phyloP scores from a whole-genome alignment of 1,140 invertebrate species.

The Drosophila navojoa region DNA sequence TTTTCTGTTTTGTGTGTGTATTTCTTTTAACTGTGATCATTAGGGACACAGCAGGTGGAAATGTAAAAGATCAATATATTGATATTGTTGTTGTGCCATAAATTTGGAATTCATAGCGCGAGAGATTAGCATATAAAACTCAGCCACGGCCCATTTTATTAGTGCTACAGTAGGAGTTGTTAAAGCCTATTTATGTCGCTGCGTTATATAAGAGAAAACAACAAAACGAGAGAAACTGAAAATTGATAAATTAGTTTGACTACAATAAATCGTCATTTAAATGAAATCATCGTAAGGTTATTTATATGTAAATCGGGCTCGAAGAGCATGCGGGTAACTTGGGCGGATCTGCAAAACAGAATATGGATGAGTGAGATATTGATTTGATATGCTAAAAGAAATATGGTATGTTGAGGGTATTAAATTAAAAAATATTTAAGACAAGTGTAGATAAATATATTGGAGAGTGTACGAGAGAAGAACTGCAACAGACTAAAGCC shows the following conservation, averaged over 20 bases:
- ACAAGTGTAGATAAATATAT: no score
- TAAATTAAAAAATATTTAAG: no score
- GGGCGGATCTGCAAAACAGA: conserved; percentile 3
- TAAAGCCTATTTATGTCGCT: conserved; percentile 62
- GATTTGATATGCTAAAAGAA: background rate
- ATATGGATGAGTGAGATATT: background rate
- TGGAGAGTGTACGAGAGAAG: background rate
- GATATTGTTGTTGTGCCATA: conserved; percentile 51
- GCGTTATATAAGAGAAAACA: conserved; percentile 48
- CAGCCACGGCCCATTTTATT: conserved; percentile 21
- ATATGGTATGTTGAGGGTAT: conserved; percentile 2
- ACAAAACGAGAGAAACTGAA: conserved; percentile 20
- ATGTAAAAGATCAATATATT: conserved; percentile 50
- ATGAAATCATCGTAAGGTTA: conserved; percentile 54
- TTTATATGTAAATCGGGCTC: conserved; percentile 53
- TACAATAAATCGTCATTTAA: conserved; percentile 70
- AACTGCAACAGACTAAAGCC: no score
- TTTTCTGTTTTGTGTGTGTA: conserved; percentile 33
- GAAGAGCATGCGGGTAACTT: conserved; percentile 22
- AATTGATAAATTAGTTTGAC: conserved; percentile 69
- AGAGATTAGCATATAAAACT: conserved; percentile 59
- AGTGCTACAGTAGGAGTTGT: conserved; percentile 56
- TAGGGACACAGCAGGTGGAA: conserved; percentile 77
- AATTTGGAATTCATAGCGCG: conserved; percentile 63
- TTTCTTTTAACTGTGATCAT: conserved; percentile 63